These are phyloP conservation scores for Paraescarpia echinospica DNA, from an alignment of 1,140 invertebrate genomes.

Conservation along the genomic window DNA sequence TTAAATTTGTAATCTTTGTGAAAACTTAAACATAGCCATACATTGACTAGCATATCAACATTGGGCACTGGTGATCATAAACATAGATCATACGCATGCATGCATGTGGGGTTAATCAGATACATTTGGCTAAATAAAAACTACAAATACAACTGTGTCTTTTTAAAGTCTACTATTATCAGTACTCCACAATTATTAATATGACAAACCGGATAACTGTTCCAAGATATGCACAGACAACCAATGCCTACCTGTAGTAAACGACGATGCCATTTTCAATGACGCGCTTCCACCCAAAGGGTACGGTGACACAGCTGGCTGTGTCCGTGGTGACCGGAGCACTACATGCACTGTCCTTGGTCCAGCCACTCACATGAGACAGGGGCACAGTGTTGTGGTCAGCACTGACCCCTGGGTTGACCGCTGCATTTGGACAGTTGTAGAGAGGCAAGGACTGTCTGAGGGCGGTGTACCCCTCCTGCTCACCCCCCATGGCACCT, in stretches of 20 bases:
- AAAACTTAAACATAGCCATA: too few relatives aligned
- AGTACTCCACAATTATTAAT: background rate
- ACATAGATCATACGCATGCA: too few relatives aligned
- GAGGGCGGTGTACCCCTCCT: background rate
- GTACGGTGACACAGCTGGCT: constrained; percentile 49
- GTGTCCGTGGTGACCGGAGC: background rate
- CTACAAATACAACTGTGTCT: too few relatives aligned
- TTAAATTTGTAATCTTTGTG: too few relatives aligned
- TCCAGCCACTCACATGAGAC: background rate
- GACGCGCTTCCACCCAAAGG: constrained; percentile 64
- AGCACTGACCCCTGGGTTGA: background rate
- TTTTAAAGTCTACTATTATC: constrained; percentile 7
- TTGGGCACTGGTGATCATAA: too few relatives aligned
- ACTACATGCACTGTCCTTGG: constrained; percentile 5
- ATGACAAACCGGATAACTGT: background rate
- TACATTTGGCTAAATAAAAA: too few relatives aligned
- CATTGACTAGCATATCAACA: too few relatives aligned
- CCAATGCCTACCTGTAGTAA: constrained; percentile 63
- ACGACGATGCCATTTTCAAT: constrained; percentile 61
- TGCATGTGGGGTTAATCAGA: too few relatives aligned
- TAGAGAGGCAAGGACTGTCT: background rate
- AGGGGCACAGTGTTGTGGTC: background rate
- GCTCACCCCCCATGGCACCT: background rate
- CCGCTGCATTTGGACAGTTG: background rate
- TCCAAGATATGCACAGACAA: constrained; percentile 19